Conservation (phyloP, 92 coral and sea anemone genomes). For the Muricea muricata region DNA sequence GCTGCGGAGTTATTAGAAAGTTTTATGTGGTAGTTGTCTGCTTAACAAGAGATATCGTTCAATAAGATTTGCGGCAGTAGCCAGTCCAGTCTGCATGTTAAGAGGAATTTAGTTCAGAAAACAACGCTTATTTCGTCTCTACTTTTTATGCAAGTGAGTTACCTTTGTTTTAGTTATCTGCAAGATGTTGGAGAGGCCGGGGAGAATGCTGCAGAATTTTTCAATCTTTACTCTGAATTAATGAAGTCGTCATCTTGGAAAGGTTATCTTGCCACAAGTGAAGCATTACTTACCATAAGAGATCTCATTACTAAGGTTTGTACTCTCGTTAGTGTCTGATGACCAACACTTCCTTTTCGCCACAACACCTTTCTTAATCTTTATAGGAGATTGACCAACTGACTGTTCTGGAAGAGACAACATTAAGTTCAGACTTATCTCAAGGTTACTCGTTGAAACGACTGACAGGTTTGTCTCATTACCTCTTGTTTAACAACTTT, state of each 20-base stretch:
- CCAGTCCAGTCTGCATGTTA: no score
- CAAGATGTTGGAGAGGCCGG: slow-evolving; percentile 93
- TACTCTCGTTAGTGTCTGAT: not conserved
- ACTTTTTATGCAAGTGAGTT: not conserved
- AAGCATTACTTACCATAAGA: slow-evolving; percentile 87
- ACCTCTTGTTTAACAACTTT: not conserved
- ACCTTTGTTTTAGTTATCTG: slow-evolving; percentile 65
- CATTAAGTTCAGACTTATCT: slow-evolving; percentile 93
- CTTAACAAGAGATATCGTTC: no score
- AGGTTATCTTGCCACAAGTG: slow-evolving; percentile 81
- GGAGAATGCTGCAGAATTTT: slow-evolving; percentile 92
- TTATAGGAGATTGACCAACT: slow-evolving; percentile 84
- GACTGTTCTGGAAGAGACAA: slow-evolving; percentile 87
- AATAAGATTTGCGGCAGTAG: no score
- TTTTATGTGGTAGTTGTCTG: no score
- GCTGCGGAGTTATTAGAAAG: no score
- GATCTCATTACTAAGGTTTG: slow-evolving; percentile 85
- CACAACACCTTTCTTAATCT: no score
- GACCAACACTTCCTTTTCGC: no score
- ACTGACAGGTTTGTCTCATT: slow-evolving; percentile 77
- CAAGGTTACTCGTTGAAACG: slow-evolving; percentile 96
- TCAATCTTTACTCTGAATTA: slow-evolving; percentile 90
- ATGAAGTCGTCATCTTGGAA: slow-evolving; percentile 89
- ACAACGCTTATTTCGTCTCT: no score
- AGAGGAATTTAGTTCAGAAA: no score